Evolutionary conservation across 2,113 vertebrate species (phyloP).

Genomic region (Triplophysa rosa): DNA sequence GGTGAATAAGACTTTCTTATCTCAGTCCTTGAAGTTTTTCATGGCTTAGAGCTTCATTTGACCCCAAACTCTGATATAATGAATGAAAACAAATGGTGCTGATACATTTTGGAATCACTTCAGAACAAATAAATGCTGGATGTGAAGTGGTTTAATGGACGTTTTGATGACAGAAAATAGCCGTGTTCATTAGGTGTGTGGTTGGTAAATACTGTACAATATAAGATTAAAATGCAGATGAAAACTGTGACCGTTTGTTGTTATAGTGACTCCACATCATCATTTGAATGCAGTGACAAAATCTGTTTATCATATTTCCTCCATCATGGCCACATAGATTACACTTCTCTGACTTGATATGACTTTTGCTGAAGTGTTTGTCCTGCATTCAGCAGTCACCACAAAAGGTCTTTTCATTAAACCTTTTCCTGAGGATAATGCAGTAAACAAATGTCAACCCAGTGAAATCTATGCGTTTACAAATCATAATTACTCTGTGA

Average conservation of each 20-base stretch:
- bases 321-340: background rate
- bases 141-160: constrained; percentile 6
- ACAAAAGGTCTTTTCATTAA: constrained; percentile 15
- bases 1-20: constrained; percentile 17
- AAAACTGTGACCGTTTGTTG: constrained; percentile 13
- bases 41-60: constrained; percentile 20
- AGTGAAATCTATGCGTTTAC: background rate
- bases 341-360: constrained; percentile 17
- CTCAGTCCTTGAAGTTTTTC: constrained; percentile 28
- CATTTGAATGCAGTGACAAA: constrained; percentile 11
- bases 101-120: constrained; percentile 16
- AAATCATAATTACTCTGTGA: background rate
- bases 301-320: constrained; percentile 27
- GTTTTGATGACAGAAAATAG: constrained; percentile 32
- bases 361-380: background rate
- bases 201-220: background rate
- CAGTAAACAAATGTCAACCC: background rate
- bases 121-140: constrained; percentile 29
- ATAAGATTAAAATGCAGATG: too few species aligned
- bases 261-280: constrained; percentile 9
- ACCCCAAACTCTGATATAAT: constrained; percentile 30
- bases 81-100: constrained; percentile 40
- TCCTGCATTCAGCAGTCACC: background rate
- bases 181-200: constrained; percentile 7
- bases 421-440: constrained; percentile 7